phyloP scores from a whole-genome alignment of 30 jellyfish, hydroid and myxozoan genomes.

The Aurelia aurita complex sp. Pacific region DNA sequence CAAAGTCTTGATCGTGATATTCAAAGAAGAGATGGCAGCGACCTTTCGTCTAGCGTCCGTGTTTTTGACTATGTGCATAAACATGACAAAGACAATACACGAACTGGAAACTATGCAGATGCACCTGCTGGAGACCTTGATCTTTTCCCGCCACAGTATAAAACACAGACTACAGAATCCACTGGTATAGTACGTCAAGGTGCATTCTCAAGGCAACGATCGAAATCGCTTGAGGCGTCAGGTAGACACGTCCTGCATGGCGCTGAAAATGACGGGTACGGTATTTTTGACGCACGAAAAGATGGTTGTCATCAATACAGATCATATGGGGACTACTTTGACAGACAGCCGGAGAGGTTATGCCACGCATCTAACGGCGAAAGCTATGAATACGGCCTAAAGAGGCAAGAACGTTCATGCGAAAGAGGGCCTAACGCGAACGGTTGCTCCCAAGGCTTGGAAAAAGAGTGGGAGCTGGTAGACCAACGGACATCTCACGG shows the following conservation, averaged over 20 bases:
- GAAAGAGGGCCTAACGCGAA: no score
- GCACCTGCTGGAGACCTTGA: slow-evolving; percentile 33
- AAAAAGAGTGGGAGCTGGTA: no score
- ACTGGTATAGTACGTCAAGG: slow-evolving; percentile 20
- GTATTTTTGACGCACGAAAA: no score
- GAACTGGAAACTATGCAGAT: slow-evolving; percentile 12
- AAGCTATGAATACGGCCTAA: background rate
- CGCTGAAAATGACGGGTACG: no score
- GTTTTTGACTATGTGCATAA: slow-evolving; percentile 28
- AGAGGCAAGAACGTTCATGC: background rate
- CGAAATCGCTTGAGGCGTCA: slow-evolving; percentile 24
- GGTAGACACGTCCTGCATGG: no score
- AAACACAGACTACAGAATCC: slow-evolving; percentile 10
- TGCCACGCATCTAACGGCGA: background rate
- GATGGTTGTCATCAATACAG: no score
- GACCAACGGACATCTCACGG: no score
- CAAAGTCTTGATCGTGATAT: background rate
- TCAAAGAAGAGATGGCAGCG: slow-evolving; percentile 2
- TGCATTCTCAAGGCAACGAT: slow-evolving; percentile 42
- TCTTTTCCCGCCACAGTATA: slow-evolving; percentile 9
- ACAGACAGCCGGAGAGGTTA: no score
- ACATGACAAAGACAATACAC: slow-evolving; percentile 22
- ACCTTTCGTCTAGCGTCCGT: slow-evolving; percentile 23
- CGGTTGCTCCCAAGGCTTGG: no score
- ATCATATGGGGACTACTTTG: no score